phyloP scores from a whole-genome alignment of 2,888 invertebrate species.

The Eupithecia exiguata region DNA sequence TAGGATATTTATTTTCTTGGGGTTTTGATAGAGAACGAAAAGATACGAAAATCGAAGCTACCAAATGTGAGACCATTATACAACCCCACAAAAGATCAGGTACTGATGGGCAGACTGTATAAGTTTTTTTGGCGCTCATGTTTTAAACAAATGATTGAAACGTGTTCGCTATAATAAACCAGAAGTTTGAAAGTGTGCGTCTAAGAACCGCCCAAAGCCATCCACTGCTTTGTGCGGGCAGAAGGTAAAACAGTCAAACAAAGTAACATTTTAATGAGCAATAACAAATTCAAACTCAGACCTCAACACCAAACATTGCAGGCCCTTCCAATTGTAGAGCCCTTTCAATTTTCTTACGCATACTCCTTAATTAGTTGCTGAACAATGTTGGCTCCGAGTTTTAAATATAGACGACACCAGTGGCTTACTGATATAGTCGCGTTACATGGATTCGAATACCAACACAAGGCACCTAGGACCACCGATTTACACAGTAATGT shows the following conservation, averaged over 20 bases:
- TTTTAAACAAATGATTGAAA: background rate
- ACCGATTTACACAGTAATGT: too few relatives aligned
- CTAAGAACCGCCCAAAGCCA: background rate
- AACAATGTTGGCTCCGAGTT: constrained; percentile 34
- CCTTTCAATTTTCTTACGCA: constrained; percentile 49
- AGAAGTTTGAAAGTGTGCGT: background rate
- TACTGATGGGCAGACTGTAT: background rate
- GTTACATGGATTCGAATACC: background rate
- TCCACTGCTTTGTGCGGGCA: too few relatives aligned
- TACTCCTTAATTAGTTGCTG: constrained; percentile 39
- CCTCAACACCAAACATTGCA: constrained; percentile 51
- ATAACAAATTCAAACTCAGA: constrained; percentile 42
- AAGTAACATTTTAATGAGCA: constrained; percentile 32
- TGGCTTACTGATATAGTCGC: background rate
- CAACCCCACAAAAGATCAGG: background rate
- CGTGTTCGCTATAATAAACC: background rate
- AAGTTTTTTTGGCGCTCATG: background rate
- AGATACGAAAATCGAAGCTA: background rate
- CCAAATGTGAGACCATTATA: background rate
- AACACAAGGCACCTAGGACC: background rate
- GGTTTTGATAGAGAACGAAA: background rate
- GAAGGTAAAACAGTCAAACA: background rate
- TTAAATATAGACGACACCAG: background rate
- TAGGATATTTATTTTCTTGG: constrained; percentile 13
- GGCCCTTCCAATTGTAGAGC: constrained; percentile 19